Evolutionary conservation across 1,140 invertebrate genomes (phyloP), one percentile per base, ranked within the genome.

Genomic region (Diabrotica undecimpunctata): DNA sequence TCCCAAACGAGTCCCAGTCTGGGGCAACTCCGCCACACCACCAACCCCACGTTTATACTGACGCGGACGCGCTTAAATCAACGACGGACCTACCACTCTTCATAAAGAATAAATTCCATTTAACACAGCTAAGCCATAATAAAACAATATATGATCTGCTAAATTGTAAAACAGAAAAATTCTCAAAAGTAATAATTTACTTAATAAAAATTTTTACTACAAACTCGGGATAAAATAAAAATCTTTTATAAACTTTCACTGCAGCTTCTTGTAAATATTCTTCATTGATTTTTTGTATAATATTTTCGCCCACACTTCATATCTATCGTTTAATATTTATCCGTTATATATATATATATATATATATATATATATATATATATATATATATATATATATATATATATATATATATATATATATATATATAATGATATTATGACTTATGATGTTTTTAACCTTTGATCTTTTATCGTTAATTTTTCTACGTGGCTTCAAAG

Each of bases 1-100:
- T 50, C 41, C 59, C 52, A 54, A 62, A 37, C 25, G 38, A 39
- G 52, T 59, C 54, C 55, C 63, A 35, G 38, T 39, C 41, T 39
- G 50, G 36, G 61, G 65, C 65, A 38, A 50, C 11, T 13, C 11
- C 46, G 12, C 12, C 13, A 12, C 25, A 5, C 39, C 13, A 60
- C 39, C 7, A 61, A 12, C 50, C 14, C 38, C 25, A 25, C 25
- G 25, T 25, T 25, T 25, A 25, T 25, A 25, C 25, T 25, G 1
- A 25, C 25, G 10, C 37, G 37, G 35, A 36, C 13, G 13, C 13
- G 11, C 13, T n/a, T 14, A 5, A 9, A 55, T 13, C 13, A 55
- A 10, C 35, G 13, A 12, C 54, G 35, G 35, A 35, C 54, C 6
- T 7, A 37, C 10, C 6, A 35, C 35, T 7, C 11, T 36, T 55